Percentiles rank a stretch among this genome's conserved stretches.
These are phyloP conservation scores for Porphyrio hochstetteri DNA, from an alignment of 2,113 vertebrate species.

Conservation along the genomic window DNA sequence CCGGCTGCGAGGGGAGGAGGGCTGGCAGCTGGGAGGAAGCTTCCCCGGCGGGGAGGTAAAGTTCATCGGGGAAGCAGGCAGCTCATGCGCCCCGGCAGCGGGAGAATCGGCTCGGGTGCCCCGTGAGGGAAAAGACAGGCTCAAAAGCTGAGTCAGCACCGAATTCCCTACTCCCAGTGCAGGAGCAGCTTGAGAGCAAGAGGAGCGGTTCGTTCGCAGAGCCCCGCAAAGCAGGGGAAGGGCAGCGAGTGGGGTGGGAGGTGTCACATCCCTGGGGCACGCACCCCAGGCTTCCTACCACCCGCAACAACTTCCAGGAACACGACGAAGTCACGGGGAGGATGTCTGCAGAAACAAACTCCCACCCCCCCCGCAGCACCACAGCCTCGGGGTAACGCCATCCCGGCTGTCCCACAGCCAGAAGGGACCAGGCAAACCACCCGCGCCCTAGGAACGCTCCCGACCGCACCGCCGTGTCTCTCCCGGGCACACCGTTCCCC, in stretches of 20 bases:
- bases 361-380: neutral
- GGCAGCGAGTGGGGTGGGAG: neutral
- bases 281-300: accelerated
- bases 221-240: neutral
- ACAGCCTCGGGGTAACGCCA: neutral
- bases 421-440: neutral
- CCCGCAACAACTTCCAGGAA: neutral
- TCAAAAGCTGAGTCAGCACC: constrained; percentile 1
- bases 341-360: neutral
- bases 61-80: neutral
- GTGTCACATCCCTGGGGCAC: neutral
- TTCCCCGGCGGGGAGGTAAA: neutral
- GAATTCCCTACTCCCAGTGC: neutral
- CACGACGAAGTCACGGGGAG: accelerated
- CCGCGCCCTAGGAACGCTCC: neutral
- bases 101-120: neutral
- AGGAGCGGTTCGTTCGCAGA: neutral
- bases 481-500: neutral
- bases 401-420: neutral
- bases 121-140: neutral
- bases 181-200: accelerated
- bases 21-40: neutral
- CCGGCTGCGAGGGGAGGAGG: neutral
- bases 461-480: accelerated
- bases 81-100: neutral